These are phyloP conservation scores for Rousettus madagascariensis DNA, from an alignment of 2,797 vertebrate genomes.

Conservation along the genomic window DNA sequence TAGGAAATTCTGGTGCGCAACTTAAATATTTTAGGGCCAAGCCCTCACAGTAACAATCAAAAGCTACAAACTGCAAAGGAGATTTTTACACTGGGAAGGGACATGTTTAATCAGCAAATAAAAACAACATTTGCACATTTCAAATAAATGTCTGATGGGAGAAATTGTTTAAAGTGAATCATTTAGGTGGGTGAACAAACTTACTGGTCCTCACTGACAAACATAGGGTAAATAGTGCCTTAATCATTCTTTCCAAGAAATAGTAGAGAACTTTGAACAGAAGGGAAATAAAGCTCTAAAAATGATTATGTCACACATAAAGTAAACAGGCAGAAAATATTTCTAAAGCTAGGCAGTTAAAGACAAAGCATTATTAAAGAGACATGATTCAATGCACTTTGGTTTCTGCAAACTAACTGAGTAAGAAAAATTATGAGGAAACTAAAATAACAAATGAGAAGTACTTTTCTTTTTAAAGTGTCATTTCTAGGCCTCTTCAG, in stretches of 20 bases:
- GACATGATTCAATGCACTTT: background rate
- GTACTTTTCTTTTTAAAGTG: background rate
- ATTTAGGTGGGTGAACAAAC: background rate
- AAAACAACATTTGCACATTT: background rate
- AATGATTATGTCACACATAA: background rate
- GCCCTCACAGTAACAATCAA: background rate
- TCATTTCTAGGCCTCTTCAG: background rate
- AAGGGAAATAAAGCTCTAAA: background rate
- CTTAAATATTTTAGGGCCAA: background rate
- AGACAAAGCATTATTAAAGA: background rate
- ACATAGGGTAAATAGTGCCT: background rate
- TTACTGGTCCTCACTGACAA: background rate
- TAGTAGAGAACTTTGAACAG: background rate
- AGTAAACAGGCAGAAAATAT: background rate
- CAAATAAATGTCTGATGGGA: background rate
- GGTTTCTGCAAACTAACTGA: conserved; percentile 18
- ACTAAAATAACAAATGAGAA: conserved; percentile 21
- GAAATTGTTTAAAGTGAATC: background rate
- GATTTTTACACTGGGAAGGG: background rate
- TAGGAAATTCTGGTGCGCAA: background rate
- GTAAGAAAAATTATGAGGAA: background rate
- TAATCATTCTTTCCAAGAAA: background rate
- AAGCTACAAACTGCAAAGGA: background rate
- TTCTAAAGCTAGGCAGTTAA: background rate
- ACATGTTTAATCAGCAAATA: background rate